Base-by-base conservation (phyloP, 2,888 invertebrate genomes). In the Isotomurus palustris region DNA sequence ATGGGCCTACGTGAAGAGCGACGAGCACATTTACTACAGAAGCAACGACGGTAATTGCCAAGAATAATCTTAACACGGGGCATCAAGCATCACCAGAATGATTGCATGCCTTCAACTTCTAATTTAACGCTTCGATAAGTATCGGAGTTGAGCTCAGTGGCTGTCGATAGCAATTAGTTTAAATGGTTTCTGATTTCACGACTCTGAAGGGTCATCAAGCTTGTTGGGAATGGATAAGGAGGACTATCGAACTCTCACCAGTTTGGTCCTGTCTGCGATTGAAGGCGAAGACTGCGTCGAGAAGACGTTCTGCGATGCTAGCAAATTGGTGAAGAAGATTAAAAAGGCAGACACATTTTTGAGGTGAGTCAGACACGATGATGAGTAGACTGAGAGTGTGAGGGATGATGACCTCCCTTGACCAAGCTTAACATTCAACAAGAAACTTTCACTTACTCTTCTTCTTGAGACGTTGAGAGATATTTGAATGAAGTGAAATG, bases 331-430 rank as follows among this genome's bases (percentile, higher is more conserved):
- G 19, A 71, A 71, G 64, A 69, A 68, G 62, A 67, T 71, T 10
- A 71, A 71, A 60, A 68, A 70, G 62, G 71, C 71, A 54, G 71
- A 71, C 53, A 64, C 68, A 32, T 71, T 67, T 58, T 65, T 71
- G 54, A 69, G 68, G 71, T 71, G 56, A 66, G 62, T 45, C n/a
- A n/a, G n/a, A n/a, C n/a, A n/a, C n/a, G n/a, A n/a, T n/a, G n/a
- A n/a, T n/a, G n/a, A n/a, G n/a, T n/a, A n/a, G 40, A 40, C n/a
- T 12, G 32, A 32, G 32, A 32, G 32, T 32, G 10, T 32, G 12
- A 8, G 8, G 8, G 8, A 32, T 32, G 32, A 32, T 32, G 32
- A 32, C 32, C 8, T 32, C n/a, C n/a, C n/a, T n/a, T n/a, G n/a
- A n/a, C n/a, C n/a, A n/a, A n/a, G n/a, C n/a, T n/a, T n/a, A n/a